Percentiles rank a stretch among this genome's conserved stretches.
Evolutionary conservation across 2,888 invertebrate genomes (phyloP).

Genomic region (Chelonus formosanus): DNA sequence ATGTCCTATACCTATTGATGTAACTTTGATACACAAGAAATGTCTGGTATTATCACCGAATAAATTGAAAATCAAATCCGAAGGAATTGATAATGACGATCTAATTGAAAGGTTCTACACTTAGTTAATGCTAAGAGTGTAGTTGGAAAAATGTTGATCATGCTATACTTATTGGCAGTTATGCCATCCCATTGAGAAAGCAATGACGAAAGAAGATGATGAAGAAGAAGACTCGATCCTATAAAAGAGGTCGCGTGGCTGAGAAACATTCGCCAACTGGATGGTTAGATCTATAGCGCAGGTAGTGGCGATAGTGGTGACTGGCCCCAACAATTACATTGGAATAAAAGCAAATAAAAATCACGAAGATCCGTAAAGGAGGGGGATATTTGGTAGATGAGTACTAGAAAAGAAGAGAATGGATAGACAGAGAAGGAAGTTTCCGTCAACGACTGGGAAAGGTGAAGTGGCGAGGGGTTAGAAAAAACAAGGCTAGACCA

Average conservation of each 20-base stretch:
- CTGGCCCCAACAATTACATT: constrained; percentile 64
- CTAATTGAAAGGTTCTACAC: no score
- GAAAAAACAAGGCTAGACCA: constrained; percentile 60
- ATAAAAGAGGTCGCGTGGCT: constrained; percentile 60
- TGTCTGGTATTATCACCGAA: no score
- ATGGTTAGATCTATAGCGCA: constrained; percentile 51
- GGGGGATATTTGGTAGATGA: constrained; percentile 26
- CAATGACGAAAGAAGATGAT: constrained; percentile 2
- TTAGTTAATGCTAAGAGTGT: no score
- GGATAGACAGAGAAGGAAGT: constrained; percentile 36
- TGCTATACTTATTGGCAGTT: no score
- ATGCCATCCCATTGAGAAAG: background rate
- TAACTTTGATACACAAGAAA: no score
- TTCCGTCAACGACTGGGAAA: constrained; percentile 36
- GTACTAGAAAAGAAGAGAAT: constrained; percentile 24
- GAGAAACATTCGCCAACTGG: constrained; percentile 61
- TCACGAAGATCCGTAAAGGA: constrained; percentile 36
- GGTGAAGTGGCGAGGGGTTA: constrained; percentile 17
- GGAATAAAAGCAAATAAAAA: constrained; percentile 62
- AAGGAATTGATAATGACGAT: no score
- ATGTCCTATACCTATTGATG: no score
- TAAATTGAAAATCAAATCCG: no score
- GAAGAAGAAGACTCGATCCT: constrained; percentile 38
- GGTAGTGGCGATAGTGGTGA: constrained; percentile 63
- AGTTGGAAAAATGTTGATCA: no score